Evolutionary conservation across 2,888 invertebrate genomes (phyloP), one percentile per base, ranked within the genome.

Genomic region (Ganaspis brasiliensis): DNA sequence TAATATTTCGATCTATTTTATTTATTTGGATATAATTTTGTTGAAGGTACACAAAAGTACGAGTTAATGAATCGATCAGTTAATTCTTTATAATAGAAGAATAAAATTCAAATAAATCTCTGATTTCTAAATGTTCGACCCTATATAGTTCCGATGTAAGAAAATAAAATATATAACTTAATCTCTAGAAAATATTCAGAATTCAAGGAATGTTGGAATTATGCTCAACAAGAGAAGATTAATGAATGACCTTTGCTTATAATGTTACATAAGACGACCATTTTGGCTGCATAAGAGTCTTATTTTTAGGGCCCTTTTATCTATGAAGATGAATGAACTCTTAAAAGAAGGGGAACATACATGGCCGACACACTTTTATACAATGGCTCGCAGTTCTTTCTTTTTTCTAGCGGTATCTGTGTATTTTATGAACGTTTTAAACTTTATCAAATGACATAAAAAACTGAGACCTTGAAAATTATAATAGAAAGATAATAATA

Each of bases 321-420:
- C 67, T 45, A 67, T 67, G 24, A 67, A 67, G 67, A 67, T 45
- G 45, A 67, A 67, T 67, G 67, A 45, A 24, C 24, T 45, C 45
- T n/a, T 49, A n/a, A 45, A 49, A 24, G n/a, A 45, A 45, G 67
- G 40, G 63, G 26, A 45, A 45, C 67, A 49, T 45, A 45, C 45
- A 67, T 67, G 67, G 67, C 67, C 24, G 67, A 45, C 45, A 40
- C 4, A 26, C 24, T 45, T 45, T 21, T 9, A n/a, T 14, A 45
- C 21, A 67, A 49, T 67, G 67, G 67, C 24, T 45, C 26, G 26
- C 45, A n/a, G 40, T 10, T 67, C 26, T 49, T 19, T 31, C 31
- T 31, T 31, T 4, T 31, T 31, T 31, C 3, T 31, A 31, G 31
- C 52, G 16, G 19, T 19, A 52, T 49, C 2, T 49, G 9, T 40